Conservation (phyloP, 2,888 invertebrate genomes). For the Leptopilina syphax region DNA sequence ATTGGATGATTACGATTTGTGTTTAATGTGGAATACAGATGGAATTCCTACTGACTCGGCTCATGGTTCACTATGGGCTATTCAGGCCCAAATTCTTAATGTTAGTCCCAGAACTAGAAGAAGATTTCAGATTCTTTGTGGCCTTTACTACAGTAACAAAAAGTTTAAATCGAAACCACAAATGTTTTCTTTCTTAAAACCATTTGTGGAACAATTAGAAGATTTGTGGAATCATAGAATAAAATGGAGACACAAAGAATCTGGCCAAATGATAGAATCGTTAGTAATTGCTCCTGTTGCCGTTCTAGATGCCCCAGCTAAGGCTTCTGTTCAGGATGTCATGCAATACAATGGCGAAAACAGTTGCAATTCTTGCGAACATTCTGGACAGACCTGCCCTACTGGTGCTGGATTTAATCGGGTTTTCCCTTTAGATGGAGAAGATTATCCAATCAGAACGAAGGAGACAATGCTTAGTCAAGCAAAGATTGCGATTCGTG, state of each 20-base stretch:
- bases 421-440: too few species aligned
- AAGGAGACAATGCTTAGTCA: too few species aligned
- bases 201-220: neutral
- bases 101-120: neutral
- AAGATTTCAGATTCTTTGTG: too few species aligned
- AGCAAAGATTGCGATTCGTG: too few species aligned
- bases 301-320: neutral
- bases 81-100: neutral
- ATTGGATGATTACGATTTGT: neutral
- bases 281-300: slow-evolving; percentile 1
- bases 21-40: neutral
- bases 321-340: neutral
- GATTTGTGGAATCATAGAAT: neutral
- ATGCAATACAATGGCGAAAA: neutral
- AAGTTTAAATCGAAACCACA: slow-evolving; percentile 1
- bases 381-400: neutral
- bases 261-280: neutral
- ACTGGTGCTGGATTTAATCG: neutral
- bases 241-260: neutral
- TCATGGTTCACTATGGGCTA: neutral
- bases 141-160: neutral
- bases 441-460: too few species aligned
- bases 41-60: neutral
- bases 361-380: neutral
- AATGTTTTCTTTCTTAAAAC: slow-evolving; percentile 1